phyloP scores from a whole-genome alignment of 1,140 invertebrate species.

The Neodiprion pinetum region DNA sequence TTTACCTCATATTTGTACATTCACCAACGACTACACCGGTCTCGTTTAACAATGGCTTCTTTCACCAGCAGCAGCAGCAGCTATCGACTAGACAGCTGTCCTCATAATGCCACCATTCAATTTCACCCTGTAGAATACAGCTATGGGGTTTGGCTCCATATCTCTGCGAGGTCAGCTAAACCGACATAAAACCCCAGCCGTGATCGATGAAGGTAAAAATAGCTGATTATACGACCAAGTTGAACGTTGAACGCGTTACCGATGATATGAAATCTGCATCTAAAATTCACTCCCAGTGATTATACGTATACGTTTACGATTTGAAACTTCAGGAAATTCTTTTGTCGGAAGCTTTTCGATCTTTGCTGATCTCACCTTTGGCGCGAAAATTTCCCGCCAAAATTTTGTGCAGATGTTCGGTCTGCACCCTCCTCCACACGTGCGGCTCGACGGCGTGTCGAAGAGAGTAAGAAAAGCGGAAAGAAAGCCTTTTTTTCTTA shows the following conservation, averaged over 20 bases:
- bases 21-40: background rate
- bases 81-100: slow-evolving; percentile 41
- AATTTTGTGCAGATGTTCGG: background rate
- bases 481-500: background rate
- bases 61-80: slow-evolving; percentile 36
- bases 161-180: slow-evolving; percentile 28
- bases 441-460: too few species aligned
- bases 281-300: too few species aligned
- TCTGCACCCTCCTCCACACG: background rate
- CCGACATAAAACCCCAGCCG: background rate
- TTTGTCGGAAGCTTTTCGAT: too few species aligned
- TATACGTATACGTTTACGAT: background rate
- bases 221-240: background rate
- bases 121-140: slow-evolving; percentile 22
- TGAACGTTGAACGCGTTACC: too few species aligned
- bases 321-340: background rate
- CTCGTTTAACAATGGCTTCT: slow-evolving; percentile 33
- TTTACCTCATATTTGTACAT: too few species aligned
- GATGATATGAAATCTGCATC: too few species aligned
- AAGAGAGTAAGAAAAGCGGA: background rate
- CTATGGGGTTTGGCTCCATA: background rate
- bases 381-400: background rate
- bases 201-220: background rate
- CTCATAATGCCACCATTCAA: slow-evolving; percentile 34
- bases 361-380: too few species aligned